phyloP scores from a whole-genome alignment of 2,797 vertebrate species.

The Tenualosa ilisha region DNA sequence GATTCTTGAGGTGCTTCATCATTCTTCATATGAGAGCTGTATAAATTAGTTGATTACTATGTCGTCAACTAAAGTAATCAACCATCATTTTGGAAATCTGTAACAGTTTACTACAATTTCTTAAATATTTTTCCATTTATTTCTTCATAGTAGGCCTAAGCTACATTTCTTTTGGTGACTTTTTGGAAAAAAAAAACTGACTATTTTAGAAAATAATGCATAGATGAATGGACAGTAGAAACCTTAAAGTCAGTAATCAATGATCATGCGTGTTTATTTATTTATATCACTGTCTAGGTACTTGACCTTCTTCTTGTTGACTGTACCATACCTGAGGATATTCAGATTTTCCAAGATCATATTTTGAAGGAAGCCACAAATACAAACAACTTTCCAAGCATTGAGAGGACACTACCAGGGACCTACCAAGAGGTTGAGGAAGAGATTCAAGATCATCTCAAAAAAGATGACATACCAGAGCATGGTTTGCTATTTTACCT shows the following conservation, averaged over 20 bases:
- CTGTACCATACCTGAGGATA: slow-evolving; percentile 61
- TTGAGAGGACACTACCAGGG: slow-evolving; percentile 64
- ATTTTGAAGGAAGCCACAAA: slow-evolving; percentile 64
- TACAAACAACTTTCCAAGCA: slow-evolving; percentile 63
- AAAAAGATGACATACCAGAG: slow-evolving; percentile 55
- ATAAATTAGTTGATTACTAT: too few relatives aligned
- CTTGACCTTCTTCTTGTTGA: slow-evolving; percentile 60
- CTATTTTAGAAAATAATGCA: too few relatives aligned
- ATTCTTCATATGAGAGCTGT: neutral
- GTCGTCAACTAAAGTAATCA: too few relatives aligned
- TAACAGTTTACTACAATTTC: too few relatives aligned
- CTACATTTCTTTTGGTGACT: too few relatives aligned
- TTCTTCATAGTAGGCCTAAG: too few relatives aligned
- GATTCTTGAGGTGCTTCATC: neutral
- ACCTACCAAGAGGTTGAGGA: slow-evolving; percentile 68
- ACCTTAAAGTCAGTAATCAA: too few relatives aligned
- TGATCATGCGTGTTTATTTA: too few relatives aligned
- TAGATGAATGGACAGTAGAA: too few relatives aligned
- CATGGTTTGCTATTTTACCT: slow-evolving; percentile 62
- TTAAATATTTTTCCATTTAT: too few relatives aligned
- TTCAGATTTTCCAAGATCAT: slow-evolving; percentile 52
- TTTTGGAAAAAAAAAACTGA: too few relatives aligned
- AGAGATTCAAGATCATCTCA: slow-evolving; percentile 56
- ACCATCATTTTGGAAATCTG: too few relatives aligned
- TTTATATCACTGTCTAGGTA: slow-evolving; percentile 47